Evolutionary conservation across 2,888 invertebrate genomes (phyloP).

Genomic region (Lasioglossum calceatum): DNA sequence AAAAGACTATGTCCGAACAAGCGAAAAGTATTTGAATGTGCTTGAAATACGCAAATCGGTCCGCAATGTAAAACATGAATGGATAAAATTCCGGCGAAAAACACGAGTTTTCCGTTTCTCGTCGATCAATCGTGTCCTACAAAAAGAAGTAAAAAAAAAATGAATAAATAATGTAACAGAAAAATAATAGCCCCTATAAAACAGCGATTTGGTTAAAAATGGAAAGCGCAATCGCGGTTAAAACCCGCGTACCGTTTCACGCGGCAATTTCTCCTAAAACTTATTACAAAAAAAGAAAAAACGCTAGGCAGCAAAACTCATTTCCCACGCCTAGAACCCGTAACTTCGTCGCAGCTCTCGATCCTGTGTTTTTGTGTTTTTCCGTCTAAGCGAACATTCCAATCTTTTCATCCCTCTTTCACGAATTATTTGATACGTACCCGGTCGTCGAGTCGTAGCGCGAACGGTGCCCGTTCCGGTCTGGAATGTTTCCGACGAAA

Average conservation of each 20-base stretch:
- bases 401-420: not conserved
- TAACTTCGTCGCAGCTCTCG: not conserved
- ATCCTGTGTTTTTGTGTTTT: not conserved
- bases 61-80: slow-evolving; percentile 40
- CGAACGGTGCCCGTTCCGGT: not conserved
- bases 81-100: slow-evolving; percentile 47
- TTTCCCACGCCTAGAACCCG: not conserved
- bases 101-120: slow-evolving; percentile 9
- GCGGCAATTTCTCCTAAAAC: slow-evolving; percentile 41
- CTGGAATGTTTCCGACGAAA: not conserved
- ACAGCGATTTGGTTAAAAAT: slow-evolving; percentile 43
- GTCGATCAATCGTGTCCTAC: slow-evolving; percentile 35
- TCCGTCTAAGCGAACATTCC: not conserved
- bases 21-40: slow-evolving; percentile 19
- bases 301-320: slow-evolving; percentile 21
- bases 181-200: slow-evolving; percentile 60
- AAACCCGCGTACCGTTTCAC: slow-evolving; percentile 30
- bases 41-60: slow-evolving; percentile 35
- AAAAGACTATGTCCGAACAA: slow-evolving; percentile 21
- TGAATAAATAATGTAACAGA: slow-evolving; percentile 34
- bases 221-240: slow-evolving; percentile 29
- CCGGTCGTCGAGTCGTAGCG: not conserved
- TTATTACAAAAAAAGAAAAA: slow-evolving; percentile 21
- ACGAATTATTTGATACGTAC: slow-evolving; percentile 15
- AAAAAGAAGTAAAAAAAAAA: slow-evolving; percentile 48